Evolutionary conservation across 2,797 vertebrate genomes (phyloP).

Genomic region (Xyrichtys novacula): DNA sequence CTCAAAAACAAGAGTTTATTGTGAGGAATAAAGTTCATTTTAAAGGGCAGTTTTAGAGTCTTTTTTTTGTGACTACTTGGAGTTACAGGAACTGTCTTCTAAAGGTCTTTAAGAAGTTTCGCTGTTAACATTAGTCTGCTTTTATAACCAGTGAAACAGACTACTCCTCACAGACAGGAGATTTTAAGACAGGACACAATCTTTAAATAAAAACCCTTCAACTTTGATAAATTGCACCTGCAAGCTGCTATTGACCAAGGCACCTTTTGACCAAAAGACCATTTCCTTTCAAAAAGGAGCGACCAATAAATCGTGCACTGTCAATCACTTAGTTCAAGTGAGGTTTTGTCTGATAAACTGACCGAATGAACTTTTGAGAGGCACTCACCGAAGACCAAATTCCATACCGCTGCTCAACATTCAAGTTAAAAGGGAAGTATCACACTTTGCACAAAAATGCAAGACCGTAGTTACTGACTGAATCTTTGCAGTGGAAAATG

Average conservation of each 20-base stretch:
- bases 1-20: slow-evolving; percentile 33
- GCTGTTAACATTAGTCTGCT: too few species aligned
- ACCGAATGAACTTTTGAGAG: slow-evolving; percentile 19
- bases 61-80: background rate
- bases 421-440: too few species aligned
- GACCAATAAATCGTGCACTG: background rate
- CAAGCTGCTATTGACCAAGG: background rate
- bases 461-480: too few species aligned
- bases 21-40: slow-evolving; percentile 32
- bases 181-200: too few species aligned
- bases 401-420: slow-evolving; percentile 11
- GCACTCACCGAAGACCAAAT: background rate
- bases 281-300: background rate
- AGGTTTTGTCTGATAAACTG: slow-evolving; percentile 9
- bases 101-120: too few species aligned
- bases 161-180: too few species aligned
- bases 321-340: slow-evolving; percentile 17
- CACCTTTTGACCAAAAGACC: background rate
- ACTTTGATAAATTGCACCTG: background rate
- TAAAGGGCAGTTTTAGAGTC: slow-evolving; percentile 7
- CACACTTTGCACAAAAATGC: too few species aligned
- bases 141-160: too few species aligned
- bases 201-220: background rate
- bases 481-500: too few species aligned
- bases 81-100: too few species aligned